Percentiles rank a stretch among this genome's conserved stretches.
These are phyloP conservation scores for Perdix hodgsoniae DNA, from an alignment of 2,797 vertebrate species.

Conservation along the genomic window DNA sequence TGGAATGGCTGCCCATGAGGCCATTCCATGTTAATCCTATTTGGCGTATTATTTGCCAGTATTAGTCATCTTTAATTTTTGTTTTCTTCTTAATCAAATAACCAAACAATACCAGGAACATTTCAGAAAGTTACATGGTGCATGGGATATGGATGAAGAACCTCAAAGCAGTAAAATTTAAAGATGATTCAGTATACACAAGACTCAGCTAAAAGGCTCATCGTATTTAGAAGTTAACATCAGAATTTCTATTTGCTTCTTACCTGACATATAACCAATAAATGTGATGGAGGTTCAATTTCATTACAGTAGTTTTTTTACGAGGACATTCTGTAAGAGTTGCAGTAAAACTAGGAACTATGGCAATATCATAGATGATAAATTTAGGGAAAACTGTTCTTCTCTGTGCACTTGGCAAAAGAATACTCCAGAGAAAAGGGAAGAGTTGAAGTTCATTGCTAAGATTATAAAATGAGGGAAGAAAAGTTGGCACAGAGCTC, in stretches of 20 bases:
- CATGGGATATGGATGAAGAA: fast-evolving
- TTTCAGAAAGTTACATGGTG: fast-evolving
- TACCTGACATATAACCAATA: fast-evolving
- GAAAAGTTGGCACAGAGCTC: fast-evolving
- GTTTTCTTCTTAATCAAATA: neutral
- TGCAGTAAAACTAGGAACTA: neutral
- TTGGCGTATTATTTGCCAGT: neutral
- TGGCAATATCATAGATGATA: neutral
- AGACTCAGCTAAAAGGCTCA: neutral
- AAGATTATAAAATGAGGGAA: neutral
- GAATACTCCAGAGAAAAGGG: fast-evolving
- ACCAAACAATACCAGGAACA: fast-evolving
- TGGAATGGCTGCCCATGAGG: no score
- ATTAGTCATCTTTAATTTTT: neutral
- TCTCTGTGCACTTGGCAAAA: neutral
- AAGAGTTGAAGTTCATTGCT: fast-evolving
- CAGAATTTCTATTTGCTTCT: fast-evolving
- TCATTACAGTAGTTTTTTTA: neutral
- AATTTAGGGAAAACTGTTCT: neutral
- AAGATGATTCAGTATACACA: fast-evolving
- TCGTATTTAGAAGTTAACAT: neutral
- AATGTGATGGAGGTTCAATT: neutral
- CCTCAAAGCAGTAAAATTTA: neutral
- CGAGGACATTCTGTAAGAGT: neutral
- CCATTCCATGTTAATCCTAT: neutral